These are phyloP conservation scores for Dromococcyx pavoninus DNA, from an alignment of 2,797 vertebrate species.

Conservation along the genomic window DNA sequence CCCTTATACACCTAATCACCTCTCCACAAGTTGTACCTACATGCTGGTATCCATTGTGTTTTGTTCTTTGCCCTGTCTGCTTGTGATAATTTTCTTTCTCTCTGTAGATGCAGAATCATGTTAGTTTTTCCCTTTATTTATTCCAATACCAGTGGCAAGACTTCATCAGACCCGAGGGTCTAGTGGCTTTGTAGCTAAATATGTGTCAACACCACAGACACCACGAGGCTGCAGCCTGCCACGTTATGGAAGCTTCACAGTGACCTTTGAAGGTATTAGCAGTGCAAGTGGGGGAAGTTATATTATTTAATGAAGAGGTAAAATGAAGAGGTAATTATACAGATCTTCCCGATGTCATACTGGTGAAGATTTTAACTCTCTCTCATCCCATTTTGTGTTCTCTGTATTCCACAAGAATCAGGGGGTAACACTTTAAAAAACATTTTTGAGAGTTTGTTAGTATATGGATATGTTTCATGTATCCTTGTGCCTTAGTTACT, in stretches of 20 bases:
- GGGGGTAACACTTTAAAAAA: neutral
- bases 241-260: neutral
- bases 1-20: slow-evolving; percentile 22
- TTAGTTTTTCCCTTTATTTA: neutral
- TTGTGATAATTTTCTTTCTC: neutral
- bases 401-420: neutral
- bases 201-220: neutral
- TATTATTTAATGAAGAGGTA: neutral
- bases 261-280: neutral
- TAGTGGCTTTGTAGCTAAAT: neutral
- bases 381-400: neutral
- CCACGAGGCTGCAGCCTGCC: neutral
- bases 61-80: neutral
- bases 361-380: neutral
- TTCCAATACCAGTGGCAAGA: neutral
- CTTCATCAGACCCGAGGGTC: neutral
- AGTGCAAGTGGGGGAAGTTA: neutral
- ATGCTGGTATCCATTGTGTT: neutral
- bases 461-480: neutral
- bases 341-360: neutral
- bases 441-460: neutral
- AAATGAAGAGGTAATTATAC: neutral
- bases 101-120: neutral
- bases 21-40: slow-evolving; percentile 26
- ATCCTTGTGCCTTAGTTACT: neutral